Evolutionary conservation across 2,888 invertebrate genomes (phyloP), one percentile per base, ranked within the genome.

Genomic region (Archips crataeganus): DNA sequence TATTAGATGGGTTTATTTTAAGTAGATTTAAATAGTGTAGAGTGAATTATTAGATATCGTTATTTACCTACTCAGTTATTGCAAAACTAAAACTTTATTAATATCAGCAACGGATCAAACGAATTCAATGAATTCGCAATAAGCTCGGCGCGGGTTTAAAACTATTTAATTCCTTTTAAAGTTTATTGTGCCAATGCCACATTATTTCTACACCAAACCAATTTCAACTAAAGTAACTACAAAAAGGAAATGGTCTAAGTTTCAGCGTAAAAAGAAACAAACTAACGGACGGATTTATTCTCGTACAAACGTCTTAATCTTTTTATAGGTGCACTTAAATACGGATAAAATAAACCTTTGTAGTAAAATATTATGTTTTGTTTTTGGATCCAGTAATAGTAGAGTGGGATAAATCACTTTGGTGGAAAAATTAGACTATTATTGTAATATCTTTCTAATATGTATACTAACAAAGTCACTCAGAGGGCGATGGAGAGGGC

Each of bases 201-300:
- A n/a, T 62, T 42, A 45, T 23, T 42, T 11, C 9, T 4, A 10
- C 9, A 57, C 4, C 23, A 10, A 32, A 63, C 45, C 63, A 47
- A 47, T 63, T 47, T 47, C 47, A 68, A 59, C 47, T 59, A 47
- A 60, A 32, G 67, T 10, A 32, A 34, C 34, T 47, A 39, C 39
- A 39, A 60, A 68, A 60, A 60, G 15, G 34, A 11, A 59, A 68
- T 60, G 34, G 59, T 47, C 45, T 60, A 68, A 60, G 59, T 68
- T 68, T 68, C 60, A 32, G n/a, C 47, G 47, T 68, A 59, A 68
- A 68, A 68, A 68, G 67, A 68, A 68, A 59, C 67, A 68, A 68
- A 68, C 59, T 67, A 68, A 47, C 9, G 47, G 51, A 49, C 49
- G 67, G 59, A 60, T 60, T 68, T 57, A 23, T 11, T 34, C n/a